Percentiles rank a stretch among this genome's conserved stretches.
Evolutionary conservation across 1,140 invertebrate genomes (phyloP).

Genomic region (Ceratosolen solmsi): DNA sequence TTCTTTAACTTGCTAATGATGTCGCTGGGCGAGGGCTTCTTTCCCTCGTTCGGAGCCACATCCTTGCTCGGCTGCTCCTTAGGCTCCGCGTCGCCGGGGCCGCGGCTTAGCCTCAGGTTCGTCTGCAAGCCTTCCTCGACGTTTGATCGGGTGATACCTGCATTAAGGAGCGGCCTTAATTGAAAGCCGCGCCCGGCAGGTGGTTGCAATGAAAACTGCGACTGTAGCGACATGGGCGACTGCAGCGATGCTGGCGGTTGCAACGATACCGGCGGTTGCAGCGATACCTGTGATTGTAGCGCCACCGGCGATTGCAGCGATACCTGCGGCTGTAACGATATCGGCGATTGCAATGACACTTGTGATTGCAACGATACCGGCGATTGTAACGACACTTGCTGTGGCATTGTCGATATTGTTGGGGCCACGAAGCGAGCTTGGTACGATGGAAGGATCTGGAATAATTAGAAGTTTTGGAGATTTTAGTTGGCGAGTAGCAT

Average conservation of each 20-base stretch:
- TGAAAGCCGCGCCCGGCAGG: background rate
- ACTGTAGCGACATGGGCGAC: background rate
- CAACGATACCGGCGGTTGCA: background rate
- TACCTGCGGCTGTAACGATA: background rate
- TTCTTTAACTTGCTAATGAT: background rate
- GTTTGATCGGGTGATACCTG: background rate
- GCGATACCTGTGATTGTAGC: background rate
- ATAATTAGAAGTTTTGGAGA: background rate
- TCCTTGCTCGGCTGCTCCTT: background rate
- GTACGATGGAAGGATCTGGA: background rate
- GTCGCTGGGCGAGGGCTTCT: background rate
- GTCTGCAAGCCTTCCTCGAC: background rate
- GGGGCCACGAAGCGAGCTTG: background rate
- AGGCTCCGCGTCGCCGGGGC: background rate
- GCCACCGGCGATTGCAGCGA: background rate
- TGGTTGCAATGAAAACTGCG: background rate
- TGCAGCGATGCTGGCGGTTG: background rate
- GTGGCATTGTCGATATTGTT: background rate
- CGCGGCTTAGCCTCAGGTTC: constrained; percentile 1
- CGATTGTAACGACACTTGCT: background rate
- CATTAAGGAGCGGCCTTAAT: background rate
- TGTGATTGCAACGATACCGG: too few relatives aligned
- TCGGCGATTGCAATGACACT: background rate
- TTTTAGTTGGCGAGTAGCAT: too few relatives aligned
- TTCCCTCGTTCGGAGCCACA: background rate